These are phyloP conservation scores for Tetramorium alpestre DNA, from an alignment of 1,140 invertebrate genomes.

Conservation along the genomic window DNA sequence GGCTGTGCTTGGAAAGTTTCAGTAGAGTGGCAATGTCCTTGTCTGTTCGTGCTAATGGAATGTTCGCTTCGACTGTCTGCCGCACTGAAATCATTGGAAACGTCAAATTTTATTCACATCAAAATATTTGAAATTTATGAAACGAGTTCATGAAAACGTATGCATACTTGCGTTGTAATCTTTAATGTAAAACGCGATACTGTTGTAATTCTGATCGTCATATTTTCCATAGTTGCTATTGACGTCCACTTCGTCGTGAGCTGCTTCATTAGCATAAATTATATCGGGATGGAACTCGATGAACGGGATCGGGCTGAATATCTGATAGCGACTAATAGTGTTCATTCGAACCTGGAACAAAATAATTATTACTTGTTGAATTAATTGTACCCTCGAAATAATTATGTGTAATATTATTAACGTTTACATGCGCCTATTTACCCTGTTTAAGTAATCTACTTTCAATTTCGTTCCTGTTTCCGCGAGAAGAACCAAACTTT, in stretches of 20 bases:
- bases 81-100: constrained; percentile 85
- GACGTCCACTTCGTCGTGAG: constrained; percentile 89
- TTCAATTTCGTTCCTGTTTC: constrained; percentile 89
- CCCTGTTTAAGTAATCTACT: constrained; percentile 93
- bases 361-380: background rate
- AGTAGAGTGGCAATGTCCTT: constrained; percentile 87
- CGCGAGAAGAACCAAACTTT: constrained; percentile 89
- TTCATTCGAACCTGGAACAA: constrained; percentile 92
- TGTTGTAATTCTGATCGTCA: constrained; percentile 90
- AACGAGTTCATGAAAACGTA: background rate
- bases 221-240: constrained; percentile 93
- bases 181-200: constrained; percentile 92
- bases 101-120: constrained; percentile 4
- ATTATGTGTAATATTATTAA: background rate
- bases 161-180: constrained; percentile 91
- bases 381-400: constrained; percentile 32
- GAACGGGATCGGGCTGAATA: constrained; percentile 94
- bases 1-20: constrained; percentile 74
- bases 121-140: constrained; percentile 31
- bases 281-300: constrained; percentile 90
- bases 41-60: constrained; percentile 88
- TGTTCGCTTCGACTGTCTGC: constrained; percentile 86
- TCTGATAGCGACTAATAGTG: constrained; percentile 92
- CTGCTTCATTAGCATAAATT: constrained; percentile 86
- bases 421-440: constrained; percentile 80